Base-by-base conservation (phyloP, 2,888 invertebrate species). In the Drosophila neotestacea region DNA sequence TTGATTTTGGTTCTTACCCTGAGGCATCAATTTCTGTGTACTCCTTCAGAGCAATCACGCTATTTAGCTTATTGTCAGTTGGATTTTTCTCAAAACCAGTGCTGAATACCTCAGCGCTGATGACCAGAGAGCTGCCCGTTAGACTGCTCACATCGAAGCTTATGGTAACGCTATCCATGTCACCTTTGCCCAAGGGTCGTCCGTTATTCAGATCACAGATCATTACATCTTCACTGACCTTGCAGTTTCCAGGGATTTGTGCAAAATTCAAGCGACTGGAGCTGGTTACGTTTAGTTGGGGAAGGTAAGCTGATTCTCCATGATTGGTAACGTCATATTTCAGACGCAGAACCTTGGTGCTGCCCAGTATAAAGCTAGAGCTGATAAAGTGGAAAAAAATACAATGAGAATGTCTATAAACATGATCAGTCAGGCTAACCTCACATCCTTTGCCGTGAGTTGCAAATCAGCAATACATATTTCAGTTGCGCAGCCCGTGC, bases 291-390 rank as follows among this genome's bases (percentile, higher is more conserved):
- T 92, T 90, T 28, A 94, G 78, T 79, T 93, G 92, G 0, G 93
- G 92, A 47, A 93, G 85, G 76, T 93, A 94, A 4, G 94, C 94
- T 1, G 93, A 92, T 80, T 94, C 94, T 0, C 93, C 93, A 0
- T 70, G 72, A 74, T 94, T 94, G 4, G 75, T 83, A 1, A 94
- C 84, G 7, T 90, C 90, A 63, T 93, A 93, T 6, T 89, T 87
- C 5, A 93, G 65, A 0, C 86, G 83, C 0, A 93, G 76, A 0
- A 90, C 91, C 42, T 85, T 89, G 59, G 86, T 88, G 51, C 92
- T 92, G 22, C 93, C 93, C 66, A 93, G 63, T 1, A 90, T 87
- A 50, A 90, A 93, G 2, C 88, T 89, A 42, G 90, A 69, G 41
- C 92, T 92, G 38, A 27, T 27, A 0, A 13, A 1, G n/a, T 6